A percentile compares a stretch with the other conserved stretches of the same genome.
These are phyloP conservation scores for Drosophila picticornis DNA, from an alignment of 2,888 invertebrate species.

Conservation along the genomic window DNA sequence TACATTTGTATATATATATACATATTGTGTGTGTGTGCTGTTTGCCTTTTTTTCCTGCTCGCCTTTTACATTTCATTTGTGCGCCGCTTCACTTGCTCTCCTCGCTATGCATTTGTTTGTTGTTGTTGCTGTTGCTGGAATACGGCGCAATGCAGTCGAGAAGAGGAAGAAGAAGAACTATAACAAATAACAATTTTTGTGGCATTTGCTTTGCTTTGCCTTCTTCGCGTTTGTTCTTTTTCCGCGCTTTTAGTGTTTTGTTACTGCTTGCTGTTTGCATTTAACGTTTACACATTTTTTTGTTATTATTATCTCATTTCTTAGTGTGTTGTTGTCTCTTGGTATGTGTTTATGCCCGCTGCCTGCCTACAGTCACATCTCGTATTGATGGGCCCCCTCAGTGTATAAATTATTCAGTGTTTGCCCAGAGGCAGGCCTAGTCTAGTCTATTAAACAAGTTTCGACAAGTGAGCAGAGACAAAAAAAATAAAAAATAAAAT, in stretches of 20 bases:
- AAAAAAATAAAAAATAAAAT: background rate
- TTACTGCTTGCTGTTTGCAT: conserved; percentile 55
- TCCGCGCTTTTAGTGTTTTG: conserved; percentile 57
- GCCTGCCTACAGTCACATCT: conserved; percentile 49
- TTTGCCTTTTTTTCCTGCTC: conserved; percentile 54
- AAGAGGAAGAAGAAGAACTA: conserved; percentile 18
- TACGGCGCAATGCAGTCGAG: conserved; percentile 51
- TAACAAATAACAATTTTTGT: conserved; percentile 42
- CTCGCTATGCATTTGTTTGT: conserved; percentile 33
- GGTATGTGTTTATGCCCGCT: conserved; percentile 43
- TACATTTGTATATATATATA: conserved; percentile 29
- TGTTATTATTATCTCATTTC: conserved; percentile 79
- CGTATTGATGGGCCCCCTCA: conserved; percentile 23
- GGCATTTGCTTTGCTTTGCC: conserved; percentile 39
- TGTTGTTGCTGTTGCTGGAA: conserved; percentile 58
- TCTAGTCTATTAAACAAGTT: conserved; percentile 26
- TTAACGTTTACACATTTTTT: conserved; percentile 59
- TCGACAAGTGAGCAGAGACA: conserved; percentile 14
- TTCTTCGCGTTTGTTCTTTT: conserved; percentile 66
- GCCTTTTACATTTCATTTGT: conserved; percentile 55
- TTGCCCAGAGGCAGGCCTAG: conserved; percentile 20
- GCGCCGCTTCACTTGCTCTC: conserved; percentile 64
- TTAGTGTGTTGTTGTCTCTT: conserved; percentile 42
- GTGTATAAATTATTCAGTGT: conserved; percentile 33
- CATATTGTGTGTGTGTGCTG: conserved; percentile 31